Conservation (phyloP, 2,797 vertebrate genomes). For the Distichodus sexfasciatus region DNA sequence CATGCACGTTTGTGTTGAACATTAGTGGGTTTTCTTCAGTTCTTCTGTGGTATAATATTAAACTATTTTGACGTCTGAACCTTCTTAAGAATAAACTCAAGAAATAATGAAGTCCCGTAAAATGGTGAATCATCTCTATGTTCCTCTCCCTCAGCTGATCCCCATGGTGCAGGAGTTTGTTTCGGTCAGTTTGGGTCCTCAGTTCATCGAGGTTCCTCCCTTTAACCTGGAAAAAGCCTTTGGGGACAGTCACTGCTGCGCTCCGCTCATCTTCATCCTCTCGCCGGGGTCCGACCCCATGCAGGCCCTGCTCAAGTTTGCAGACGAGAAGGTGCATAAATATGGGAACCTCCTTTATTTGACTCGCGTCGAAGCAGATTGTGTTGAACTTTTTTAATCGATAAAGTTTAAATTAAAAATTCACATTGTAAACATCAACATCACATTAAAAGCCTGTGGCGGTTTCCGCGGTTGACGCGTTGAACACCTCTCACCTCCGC, state of each 20-base stretch:
- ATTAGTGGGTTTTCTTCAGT: too few relatives aligned
- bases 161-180: conserved; percentile 87
- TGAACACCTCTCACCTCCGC: too few relatives aligned
- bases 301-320: conserved; percentile 85
- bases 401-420: too few relatives aligned
- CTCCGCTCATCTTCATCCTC: conserved; percentile 82
- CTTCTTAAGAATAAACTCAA: too few relatives aligned
- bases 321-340: conserved; percentile 81
- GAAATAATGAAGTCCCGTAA: too few relatives aligned
- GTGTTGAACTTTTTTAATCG: too few relatives aligned
- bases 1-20: too few relatives aligned
- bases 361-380: too few relatives aligned
- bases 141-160: conserved; percentile 69
- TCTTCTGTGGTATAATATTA: too few relatives aligned
- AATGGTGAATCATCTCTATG: background rate
- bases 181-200: conserved; percentile 68
- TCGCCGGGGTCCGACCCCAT: conserved; percentile 86
- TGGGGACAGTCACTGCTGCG: conserved; percentile 82
- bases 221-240: conserved; percentile 85
- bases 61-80: too few relatives aligned
- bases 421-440: background rate
- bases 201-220: conserved; percentile 85
- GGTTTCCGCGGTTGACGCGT: background rate
- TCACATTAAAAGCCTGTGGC: background rate
- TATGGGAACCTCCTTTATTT: too few relatives aligned